Percentiles rank a stretch among this genome's conserved stretches.
Conservation (phyloP, 1,140 invertebrate genomes). For the Neodiprion lecontei region DNA sequence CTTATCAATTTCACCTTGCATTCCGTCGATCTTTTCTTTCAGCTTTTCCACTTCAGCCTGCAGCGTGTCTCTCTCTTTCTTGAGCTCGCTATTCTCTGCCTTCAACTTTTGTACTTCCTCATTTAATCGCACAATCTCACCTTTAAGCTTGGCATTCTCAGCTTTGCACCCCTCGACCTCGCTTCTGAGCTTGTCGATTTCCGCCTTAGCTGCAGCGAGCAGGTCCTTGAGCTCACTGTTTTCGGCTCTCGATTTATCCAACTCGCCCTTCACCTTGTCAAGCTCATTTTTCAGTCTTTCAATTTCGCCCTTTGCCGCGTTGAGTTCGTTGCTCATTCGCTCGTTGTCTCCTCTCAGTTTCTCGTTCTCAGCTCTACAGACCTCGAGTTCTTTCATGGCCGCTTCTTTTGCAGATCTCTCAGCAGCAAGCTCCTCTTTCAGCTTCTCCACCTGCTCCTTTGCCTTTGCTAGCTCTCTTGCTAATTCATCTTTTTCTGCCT, state of each 20-base stretch:
- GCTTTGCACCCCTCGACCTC: slow-evolving; percentile 21
- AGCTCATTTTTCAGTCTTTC: slow-evolving; percentile 4
- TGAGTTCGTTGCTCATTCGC: slow-evolving; percentile 4
- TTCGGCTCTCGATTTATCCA: slow-evolving; percentile 11
- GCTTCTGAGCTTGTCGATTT: slow-evolving; percentile 23
- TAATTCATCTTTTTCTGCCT: not conserved
- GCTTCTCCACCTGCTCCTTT: slow-evolving; percentile 20
- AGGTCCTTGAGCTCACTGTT: slow-evolving; percentile 24
- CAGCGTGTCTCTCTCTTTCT: slow-evolving; percentile 18
- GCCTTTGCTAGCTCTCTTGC: not conserved
- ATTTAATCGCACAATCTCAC: slow-evolving; percentile 24
- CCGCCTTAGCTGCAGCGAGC: slow-evolving; percentile 18
- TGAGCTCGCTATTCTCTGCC: slow-evolving; percentile 17
- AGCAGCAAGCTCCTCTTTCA: slow-evolving; percentile 19
- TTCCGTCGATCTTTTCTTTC: slow-evolving; percentile 27
- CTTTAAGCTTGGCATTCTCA: slow-evolving; percentile 30
- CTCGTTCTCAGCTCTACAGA: slow-evolving; percentile 21
- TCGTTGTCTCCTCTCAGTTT: slow-evolving; percentile 26
- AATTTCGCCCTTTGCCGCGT: slow-evolving; percentile 4
- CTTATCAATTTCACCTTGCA: slow-evolving; percentile 20
- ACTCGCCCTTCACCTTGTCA: slow-evolving; percentile 19
- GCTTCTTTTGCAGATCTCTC: not conserved
- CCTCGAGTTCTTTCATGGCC: not conserved
- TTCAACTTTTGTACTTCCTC: slow-evolving; percentile 26
- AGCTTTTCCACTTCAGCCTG: slow-evolving; percentile 15